Evolutionary conservation across 1,140 invertebrate genomes (phyloP).

Genomic region (Littorina saxatilis): DNA sequence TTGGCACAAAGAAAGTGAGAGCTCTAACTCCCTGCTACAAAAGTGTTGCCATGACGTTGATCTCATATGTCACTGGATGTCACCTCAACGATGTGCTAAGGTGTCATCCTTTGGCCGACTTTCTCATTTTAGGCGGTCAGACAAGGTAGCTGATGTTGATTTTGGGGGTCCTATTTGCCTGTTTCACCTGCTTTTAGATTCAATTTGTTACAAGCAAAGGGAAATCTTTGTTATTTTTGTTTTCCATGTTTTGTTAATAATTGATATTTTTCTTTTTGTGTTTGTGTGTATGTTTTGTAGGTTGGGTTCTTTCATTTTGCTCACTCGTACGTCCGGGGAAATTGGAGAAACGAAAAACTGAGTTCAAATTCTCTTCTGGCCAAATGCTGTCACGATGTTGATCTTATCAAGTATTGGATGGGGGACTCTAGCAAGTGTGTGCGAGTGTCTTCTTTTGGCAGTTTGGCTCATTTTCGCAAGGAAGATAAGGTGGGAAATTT

Average conservation of each 20-base stretch:
- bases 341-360: slow-evolving; percentile 75
- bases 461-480: slow-evolving; percentile 70
- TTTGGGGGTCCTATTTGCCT: no score
- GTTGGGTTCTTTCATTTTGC: slow-evolving; percentile 78
- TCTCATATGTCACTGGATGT: slow-evolving; percentile 76
- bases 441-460: slow-evolving; percentile 74
- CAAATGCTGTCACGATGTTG: slow-evolving; percentile 78
- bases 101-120: slow-evolving; percentile 77
- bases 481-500: slow-evolving; percentile 52
- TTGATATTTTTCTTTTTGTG: slow-evolving; percentile 59
- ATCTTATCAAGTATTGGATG: slow-evolving; percentile 77
- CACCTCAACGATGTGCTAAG: slow-evolving; percentile 64
- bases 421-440: slow-evolving; percentile 65
- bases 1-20: slow-evolving; percentile 74
- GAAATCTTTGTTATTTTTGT: no score
- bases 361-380: slow-evolving; percentile 76
- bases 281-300: slow-evolving; percentile 55
- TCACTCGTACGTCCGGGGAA: slow-evolving; percentile 77
- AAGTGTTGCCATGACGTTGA: slow-evolving; percentile 79
- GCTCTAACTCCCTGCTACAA: slow-evolving; percentile 75
- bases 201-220: no score
- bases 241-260: neutral
- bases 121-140: slow-evolving; percentile 73
- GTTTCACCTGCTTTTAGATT: no score
- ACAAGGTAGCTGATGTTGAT: slow-evolving; percentile 71